These are phyloP conservation scores for Verasper variegatus DNA, from an alignment of 2,113 vertebrate genomes.

Conservation along the genomic window DNA sequence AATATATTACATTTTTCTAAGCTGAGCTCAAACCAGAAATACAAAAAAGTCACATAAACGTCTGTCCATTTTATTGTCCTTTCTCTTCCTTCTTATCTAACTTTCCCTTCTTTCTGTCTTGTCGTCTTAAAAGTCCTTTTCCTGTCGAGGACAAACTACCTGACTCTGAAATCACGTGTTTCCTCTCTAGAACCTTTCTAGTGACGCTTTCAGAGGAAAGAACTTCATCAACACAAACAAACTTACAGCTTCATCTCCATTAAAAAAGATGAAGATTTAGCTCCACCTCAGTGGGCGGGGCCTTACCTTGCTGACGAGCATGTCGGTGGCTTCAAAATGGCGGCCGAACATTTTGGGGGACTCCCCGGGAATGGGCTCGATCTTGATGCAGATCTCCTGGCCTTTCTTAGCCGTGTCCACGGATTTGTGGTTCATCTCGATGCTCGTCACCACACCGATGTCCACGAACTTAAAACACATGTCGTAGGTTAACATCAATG, in stretches of 20 bases:
- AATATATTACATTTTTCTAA: too few relatives aligned
- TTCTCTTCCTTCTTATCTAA: background rate
- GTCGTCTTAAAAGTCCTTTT: background rate
- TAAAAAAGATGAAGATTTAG: too few relatives aligned
- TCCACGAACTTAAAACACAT: slow-evolving; percentile 86
- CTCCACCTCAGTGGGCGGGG: background rate
- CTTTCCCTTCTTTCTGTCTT: background rate
- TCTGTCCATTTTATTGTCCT: too few relatives aligned
- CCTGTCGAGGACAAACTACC: background rate
- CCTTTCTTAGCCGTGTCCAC: slow-evolving; percentile 96
- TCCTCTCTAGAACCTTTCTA: too few relatives aligned
- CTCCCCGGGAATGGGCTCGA: slow-evolving; percentile 97
- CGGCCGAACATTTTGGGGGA: slow-evolving; percentile 98
- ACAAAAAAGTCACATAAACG: too few relatives aligned
- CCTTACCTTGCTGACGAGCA: slow-evolving; percentile 94
- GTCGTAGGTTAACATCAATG: background rate
- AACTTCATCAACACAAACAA: too few relatives aligned
- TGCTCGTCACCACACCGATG: slow-evolving; percentile 95
- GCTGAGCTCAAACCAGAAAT: too few relatives aligned
- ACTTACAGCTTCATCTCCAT: too few relatives aligned
- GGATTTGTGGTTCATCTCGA: slow-evolving; percentile 96
- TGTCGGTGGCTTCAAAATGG: slow-evolving; percentile 96
- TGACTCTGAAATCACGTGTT: background rate
- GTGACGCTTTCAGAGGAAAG: too few relatives aligned
- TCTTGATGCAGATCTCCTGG: slow-evolving; percentile 97